Evolutionary conservation across 2,888 invertebrate species (phyloP).

Genomic region (Pterostichus madidus): DNA sequence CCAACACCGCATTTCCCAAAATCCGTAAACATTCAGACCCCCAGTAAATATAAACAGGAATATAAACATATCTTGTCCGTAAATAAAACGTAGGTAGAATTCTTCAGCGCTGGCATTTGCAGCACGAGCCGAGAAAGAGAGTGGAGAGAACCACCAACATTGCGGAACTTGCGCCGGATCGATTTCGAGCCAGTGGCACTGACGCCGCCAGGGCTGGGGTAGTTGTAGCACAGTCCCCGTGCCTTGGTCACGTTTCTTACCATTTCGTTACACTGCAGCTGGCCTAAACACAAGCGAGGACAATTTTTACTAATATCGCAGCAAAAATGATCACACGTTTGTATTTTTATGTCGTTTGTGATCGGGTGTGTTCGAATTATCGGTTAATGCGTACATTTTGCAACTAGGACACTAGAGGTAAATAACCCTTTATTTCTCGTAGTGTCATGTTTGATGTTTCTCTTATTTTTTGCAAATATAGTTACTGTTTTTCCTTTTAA

Average conservation of each 20-base stretch:
- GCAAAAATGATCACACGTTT: neutral
- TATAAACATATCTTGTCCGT: neutral
- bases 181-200: slow-evolving; percentile 52
- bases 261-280: neutral
- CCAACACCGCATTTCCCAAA: too few relatives aligned
- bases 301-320: neutral
- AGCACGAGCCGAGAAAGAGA: too few relatives aligned
- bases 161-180: slow-evolving; percentile 62
- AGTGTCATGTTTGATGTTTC: neutral
- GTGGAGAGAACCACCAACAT: neutral
- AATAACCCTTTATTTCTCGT: neutral
- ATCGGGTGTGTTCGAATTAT: neutral
- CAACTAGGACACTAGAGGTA: slow-evolving; percentile 32
- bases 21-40: neutral
- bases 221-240: slow-evolving; percentile 40
- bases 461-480: neutral
- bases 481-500: neutral
- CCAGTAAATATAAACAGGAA: neutral
- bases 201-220: slow-evolving; percentile 58
- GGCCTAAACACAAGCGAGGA: neutral
- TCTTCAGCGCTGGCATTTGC: slow-evolving; percentile 5
- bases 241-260: slow-evolving; percentile 35
- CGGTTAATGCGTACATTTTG: neutral
- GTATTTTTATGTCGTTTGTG: neutral
- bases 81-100: neutral